phyloP scores from a whole-genome alignment of 2,888 invertebrate species.

The Chaitophorus viminalis region DNA sequence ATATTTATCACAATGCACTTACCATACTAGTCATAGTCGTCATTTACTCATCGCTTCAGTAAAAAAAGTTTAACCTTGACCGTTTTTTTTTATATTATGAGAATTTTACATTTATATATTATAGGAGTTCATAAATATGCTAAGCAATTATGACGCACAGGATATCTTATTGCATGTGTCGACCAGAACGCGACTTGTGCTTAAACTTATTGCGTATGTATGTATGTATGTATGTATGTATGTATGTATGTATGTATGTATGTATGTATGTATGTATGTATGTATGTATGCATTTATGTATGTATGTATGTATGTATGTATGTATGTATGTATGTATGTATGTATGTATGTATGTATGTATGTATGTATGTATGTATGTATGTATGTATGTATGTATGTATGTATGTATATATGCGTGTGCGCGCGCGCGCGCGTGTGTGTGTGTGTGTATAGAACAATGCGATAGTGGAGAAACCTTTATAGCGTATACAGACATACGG shows the following conservation, averaged over 20 bases:
- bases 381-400: background rate
- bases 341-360: background rate
- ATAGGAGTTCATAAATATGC: conserved; percentile 18
- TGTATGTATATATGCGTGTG: background rate
- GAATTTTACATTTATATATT: conserved; percentile 19
- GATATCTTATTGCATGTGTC: conserved; percentile 40
- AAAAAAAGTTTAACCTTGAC: conserved; percentile 27
- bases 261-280: background rate
- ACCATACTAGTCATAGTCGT: background rate
- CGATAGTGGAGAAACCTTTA: conserved; percentile 15
- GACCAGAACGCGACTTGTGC: conserved; percentile 2
- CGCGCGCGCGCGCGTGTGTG: background rate
- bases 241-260: background rate
- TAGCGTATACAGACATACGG: conserved; percentile 20
- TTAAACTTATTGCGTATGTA: background rate
- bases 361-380: too few species aligned
- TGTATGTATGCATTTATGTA: too few species aligned
- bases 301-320: background rate
- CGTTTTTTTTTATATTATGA: background rate
- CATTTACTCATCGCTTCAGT: background rate
- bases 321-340: background rate
- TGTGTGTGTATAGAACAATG: conserved; percentile 33
- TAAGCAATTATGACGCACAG: conserved; percentile 11
- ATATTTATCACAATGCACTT: too few species aligned
- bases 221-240: background rate